Evolutionary conservation across 1,140 invertebrate genomes (phyloP), one percentile per base, ranked within the genome.

Genomic region (Drosophila pachea): DNA sequence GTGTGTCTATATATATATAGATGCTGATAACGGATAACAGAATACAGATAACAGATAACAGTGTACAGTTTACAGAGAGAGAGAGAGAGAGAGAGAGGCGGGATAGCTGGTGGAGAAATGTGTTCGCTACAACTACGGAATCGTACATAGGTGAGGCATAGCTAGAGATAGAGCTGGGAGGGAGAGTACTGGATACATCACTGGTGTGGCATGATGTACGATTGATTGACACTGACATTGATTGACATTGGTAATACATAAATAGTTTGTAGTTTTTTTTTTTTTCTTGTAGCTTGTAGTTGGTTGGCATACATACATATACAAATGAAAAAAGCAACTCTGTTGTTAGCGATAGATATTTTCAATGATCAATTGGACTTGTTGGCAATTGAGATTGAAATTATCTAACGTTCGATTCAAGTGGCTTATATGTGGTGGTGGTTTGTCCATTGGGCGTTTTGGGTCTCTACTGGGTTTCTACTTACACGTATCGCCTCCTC

Each of bases 401-500:
- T 86, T 83, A 86, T 88, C 83, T 88, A 84, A 63, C 74, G 55
- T 42, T 33, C 11, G 38, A 38, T 32, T 70, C 40, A 65, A 56
- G 47, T 67, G 67, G 52, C 48, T 55, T 38, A 72, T 43, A 35
- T 12, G 36, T 54, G 67, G 67, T 63, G 36, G 50, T 75, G 14
- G 42, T 42, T 59, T 50, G 48, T 60, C 69, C 69, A 55, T 62
- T 71, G 47, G 56, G 64, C 66, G 47, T 54, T 22, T 59, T 45
- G 12, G 9, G 54, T 54, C 54, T 87, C 90, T 62, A 52, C 68
- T 79, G 77, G 77, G 52, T 67, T 66, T 60, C 82, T 87, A 88
- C 87, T 90, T 91, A 96, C 95, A 91, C 95, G 93, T 78, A 97
- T 93, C 60, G 95, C 95, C 91, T 97, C 95, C 89, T 97, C 95